Evolutionary conservation across 2,113 vertebrate species (phyloP), one percentile per base, ranked within the genome.

Genomic region (Colossoma macropomum): DNA sequence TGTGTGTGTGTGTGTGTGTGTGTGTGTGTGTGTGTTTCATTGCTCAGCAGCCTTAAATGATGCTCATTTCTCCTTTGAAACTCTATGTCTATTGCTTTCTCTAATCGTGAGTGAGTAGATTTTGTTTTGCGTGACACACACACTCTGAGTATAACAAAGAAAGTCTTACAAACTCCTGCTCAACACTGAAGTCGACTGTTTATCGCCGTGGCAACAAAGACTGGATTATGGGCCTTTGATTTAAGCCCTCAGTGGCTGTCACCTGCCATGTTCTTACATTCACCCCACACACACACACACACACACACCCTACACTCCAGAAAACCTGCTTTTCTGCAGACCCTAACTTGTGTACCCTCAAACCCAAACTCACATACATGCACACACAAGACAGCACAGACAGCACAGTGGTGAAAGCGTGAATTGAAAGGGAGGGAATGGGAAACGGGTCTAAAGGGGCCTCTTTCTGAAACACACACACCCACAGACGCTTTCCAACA

Each of bases 211-310:
- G 41, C 76, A 81, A 83, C 84, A 87, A 87, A 87, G 86, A 82
- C 56, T 78, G 85, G 86, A 86, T 87, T 89, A 86, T 69, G 62
- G 65, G 82, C 68, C 85, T 82, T 62, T 68, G 54, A 52, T 75
- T 87, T 85, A 86, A 87, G 81, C 81, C 77, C 71, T 79, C 65
- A 81, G 83, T 83, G 69, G 80, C 85, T 87, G 82, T 83, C 80
- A 86, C 86, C 86, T 87, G 86, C 81, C 77, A 80, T 87, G 80
- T 69, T 19, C 48, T 68, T 62, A 9, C 76, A 28, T 48, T 50
- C 38, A 32, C 45, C 16, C 77, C 75, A 56, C 48, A n/a, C 45
- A 23, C 48, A 76, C 81, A 59, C n/a, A 63, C 16, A 72, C 21
- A 41, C 50, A 79, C 79, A 65, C 34, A 38, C 66, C 32, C 34